A percentile compares a stretch with the other conserved stretches of the same genome.
Evolutionary conservation across 2,888 invertebrate species (phyloP).

Genomic region (Conus canariensis): DNA sequence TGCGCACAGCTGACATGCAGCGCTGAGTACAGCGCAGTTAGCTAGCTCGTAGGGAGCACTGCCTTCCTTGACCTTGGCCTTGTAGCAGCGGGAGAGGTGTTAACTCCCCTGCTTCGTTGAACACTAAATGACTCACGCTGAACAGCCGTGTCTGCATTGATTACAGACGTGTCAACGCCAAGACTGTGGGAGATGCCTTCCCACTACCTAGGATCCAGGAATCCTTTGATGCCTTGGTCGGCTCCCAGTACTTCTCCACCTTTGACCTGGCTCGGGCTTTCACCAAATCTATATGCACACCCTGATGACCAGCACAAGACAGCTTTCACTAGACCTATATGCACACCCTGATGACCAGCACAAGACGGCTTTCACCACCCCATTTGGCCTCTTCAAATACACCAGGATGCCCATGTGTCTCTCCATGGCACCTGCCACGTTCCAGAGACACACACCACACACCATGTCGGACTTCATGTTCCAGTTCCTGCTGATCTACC

Average conservation of each 20-base stretch:
- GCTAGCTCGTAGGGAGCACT: too few relatives aligned
- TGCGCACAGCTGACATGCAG: too few relatives aligned
- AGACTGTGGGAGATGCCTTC: too few relatives aligned
- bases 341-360: slow-evolving; percentile 39
- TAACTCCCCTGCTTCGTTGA: too few relatives aligned
- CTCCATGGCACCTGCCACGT: slow-evolving; percentile 35
- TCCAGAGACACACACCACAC: slow-evolving; percentile 50
- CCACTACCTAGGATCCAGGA: not conserved
- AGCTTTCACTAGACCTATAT: too few relatives aligned
- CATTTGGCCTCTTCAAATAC: slow-evolving; percentile 47
- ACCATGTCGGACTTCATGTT: slow-evolving; percentile 40
- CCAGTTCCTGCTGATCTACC: slow-evolving; percentile 41
- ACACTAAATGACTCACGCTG: too few relatives aligned
- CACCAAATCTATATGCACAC: too few relatives aligned
- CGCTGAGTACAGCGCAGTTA: too few relatives aligned
- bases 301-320: slow-evolving; percentile 48
- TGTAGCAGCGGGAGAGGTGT: too few relatives aligned
- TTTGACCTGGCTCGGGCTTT: too few relatives aligned
- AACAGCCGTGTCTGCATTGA: not conserved
- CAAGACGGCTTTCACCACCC: slow-evolving; percentile 52
- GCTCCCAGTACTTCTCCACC: too few relatives aligned
- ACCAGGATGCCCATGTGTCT: slow-evolving; percentile 44
- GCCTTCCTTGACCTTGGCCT: too few relatives aligned
- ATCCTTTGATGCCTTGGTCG: not conserved
- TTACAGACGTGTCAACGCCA: not conserved